These are phyloP conservation scores for Alectoris magna DNA, from an alignment of 2,797 vertebrate species.

Conservation along the genomic window DNA sequence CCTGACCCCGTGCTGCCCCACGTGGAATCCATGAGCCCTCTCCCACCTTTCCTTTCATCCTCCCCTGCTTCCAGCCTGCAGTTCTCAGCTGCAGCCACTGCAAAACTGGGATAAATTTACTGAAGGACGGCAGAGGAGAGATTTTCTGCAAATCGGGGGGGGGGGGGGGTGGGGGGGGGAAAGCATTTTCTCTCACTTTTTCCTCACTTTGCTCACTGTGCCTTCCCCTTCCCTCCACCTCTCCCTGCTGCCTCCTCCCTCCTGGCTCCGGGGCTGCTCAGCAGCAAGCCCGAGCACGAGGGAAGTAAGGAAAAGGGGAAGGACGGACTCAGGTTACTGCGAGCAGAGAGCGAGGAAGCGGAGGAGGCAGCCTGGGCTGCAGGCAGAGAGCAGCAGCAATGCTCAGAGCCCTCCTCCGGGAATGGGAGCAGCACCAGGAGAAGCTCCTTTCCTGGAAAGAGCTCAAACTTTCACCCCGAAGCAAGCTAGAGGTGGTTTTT, in stretches of 20 bases:
- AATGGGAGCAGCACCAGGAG: background rate
- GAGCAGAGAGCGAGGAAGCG: background rate
- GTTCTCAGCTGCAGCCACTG: background rate
- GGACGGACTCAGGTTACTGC: background rate
- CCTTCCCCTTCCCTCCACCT: background rate
- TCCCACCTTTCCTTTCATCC: slow-evolving; percentile 39
- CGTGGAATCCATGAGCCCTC: background rate
- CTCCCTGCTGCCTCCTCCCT: background rate
- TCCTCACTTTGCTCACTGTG: background rate
- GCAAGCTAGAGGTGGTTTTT: background rate
- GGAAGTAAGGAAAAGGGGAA: slow-evolving; percentile 52
- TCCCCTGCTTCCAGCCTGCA: slow-evolving; percentile 9
- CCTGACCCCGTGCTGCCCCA: background rate
- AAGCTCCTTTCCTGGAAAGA: background rate
- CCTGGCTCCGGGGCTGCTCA: slow-evolving; percentile 25
- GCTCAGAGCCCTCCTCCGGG: background rate
- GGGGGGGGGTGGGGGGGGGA: too few species aligned
- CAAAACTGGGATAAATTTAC: background rate
- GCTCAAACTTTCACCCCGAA: background rate
- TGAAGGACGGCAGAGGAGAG: background rate
- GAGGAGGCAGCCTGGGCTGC: background rate
- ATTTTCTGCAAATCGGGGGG: background rate
- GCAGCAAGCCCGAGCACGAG: slow-evolving; percentile 23
- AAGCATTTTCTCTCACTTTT: background rate
- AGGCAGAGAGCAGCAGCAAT: background rate